Conservation (phyloP, 2,888 invertebrate genomes). For the Dendrolimus pini region DNA sequence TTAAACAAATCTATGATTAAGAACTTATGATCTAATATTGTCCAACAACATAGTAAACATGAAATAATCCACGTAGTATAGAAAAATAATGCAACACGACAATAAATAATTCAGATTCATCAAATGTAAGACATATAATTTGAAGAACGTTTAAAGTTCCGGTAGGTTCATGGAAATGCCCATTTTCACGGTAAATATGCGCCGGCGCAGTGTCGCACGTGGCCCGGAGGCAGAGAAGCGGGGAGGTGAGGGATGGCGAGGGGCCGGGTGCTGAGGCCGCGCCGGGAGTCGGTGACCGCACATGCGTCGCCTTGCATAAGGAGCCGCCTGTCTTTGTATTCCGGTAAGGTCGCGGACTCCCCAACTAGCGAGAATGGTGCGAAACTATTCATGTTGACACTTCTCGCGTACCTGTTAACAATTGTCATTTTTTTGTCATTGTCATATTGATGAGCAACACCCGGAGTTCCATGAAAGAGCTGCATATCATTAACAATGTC, state of each 20-base stretch:
- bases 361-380: conserved; percentile 60
- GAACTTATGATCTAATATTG: no score
- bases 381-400: conserved; percentile 64
- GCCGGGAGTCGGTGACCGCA: conserved; percentile 63
- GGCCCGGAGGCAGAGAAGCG: conserved; percentile 28
- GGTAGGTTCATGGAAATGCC: conserved; percentile 63
- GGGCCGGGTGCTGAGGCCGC: conserved; percentile 19
- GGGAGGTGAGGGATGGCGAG: conserved; percentile 20
- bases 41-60: no score
- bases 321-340: conserved; percentile 58
- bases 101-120: neutral
- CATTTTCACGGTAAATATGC: conserved; percentile 60
- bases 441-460: conserved; percentile 45
- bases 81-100: neutral
- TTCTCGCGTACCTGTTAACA: conserved; percentile 50
- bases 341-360: conserved; percentile 52
- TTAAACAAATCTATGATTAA: no score
- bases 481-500: conserved; percentile 24
- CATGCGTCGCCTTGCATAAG: conserved; percentile 60
- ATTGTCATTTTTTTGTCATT: conserved; percentile 56
- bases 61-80: no score
- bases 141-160: conserved; percentile 39
- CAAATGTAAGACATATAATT: neutral
- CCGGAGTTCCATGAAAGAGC: conserved; percentile 34
- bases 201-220: conserved; percentile 38